phyloP scores from a whole-genome alignment of 2,113 vertebrate species.

The Arizona elegans region DNA sequence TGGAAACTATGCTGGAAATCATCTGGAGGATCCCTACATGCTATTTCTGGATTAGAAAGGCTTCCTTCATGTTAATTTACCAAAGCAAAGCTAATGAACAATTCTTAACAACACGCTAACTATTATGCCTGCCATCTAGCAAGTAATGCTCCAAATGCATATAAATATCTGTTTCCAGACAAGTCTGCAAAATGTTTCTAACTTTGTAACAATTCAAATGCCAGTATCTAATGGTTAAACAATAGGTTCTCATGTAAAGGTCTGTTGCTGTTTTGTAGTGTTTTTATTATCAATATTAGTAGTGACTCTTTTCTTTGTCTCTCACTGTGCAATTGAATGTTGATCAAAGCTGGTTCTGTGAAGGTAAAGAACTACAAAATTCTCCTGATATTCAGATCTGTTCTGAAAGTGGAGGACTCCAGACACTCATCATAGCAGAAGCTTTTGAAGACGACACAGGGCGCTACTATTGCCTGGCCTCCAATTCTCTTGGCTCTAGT shows the following conservation, averaged over 20 bases:
- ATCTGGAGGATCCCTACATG: background rate
- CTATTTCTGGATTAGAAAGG: background rate
- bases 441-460: constrained; percentile 98
- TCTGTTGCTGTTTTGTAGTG: constrained; percentile 41
- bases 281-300: background rate
- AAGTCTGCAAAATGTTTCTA: background rate
- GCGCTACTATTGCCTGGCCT: constrained; percentile 92
- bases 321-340: constrained; percentile 33
- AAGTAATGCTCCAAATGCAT: background rate
- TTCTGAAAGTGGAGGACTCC: constrained; percentile 80
- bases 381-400: constrained; percentile 89
- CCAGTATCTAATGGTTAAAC: background rate
- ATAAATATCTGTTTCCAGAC: background rate
- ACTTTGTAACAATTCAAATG: background rate
- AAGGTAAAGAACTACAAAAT: constrained; percentile 88
- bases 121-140: background rate
- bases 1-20: background rate
- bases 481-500: constrained; percentile 88
- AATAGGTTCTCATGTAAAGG: background rate
- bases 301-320: constrained; percentile 35
- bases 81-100: background rate
- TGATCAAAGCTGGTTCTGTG: constrained; percentile 93
- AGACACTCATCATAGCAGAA: constrained; percentile 89
- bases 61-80: background rate
- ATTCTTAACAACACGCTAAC: background rate